Evolutionary conservation across 2,113 vertebrate species (phyloP), one percentile per base, ranked within the genome.

Genomic region (Trichomycterus rosablanca): DNA sequence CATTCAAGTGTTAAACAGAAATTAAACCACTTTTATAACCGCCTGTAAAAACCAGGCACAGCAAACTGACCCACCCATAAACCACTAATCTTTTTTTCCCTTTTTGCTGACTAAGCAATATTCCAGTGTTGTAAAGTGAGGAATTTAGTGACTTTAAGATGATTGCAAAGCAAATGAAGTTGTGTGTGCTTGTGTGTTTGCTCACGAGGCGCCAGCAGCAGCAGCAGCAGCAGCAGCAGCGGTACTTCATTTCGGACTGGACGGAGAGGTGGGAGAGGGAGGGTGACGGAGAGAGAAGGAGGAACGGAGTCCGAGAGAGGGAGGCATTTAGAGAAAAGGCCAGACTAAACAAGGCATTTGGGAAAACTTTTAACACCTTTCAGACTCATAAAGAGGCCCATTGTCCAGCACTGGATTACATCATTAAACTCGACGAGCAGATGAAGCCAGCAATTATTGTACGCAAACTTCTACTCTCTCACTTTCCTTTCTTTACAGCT

Each of bases 321-420:
- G 49, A 30, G 7, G 57, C 10, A 18, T 45, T 52, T 55, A 19
- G 40, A 62, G 51, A 20, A 43, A 42, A 7, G 7, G 35, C 19
- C 62, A 66, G 61, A 50, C 68, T 65, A 74, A 73, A 78, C 51
- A 65, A 50, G 54, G 45, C 71, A 56, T 70, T 49, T 59, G 59
- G 58, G 59, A 59, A 67, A 63, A 67, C 63, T 63, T 71, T 78
- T 74, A 72, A 59, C 76, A 72, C 68, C 73, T 73, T 66, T 39
- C 59, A 62, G 60, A 32, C 55, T 67, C 66, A 70, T 72, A 77
- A 72, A 73, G 70, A 54, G 37, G 42, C 15, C 76, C 57, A 65
- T 72, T 76, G 66, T 74, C 56, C 50, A 51, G 40, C 46, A 57
- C 24, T 23, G 46, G 48, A 63, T 73, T 68, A 51, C 57, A 49